Base-by-base conservation (phyloP, 2,797 vertebrate genomes). In the Gymnoscopelus microlampas region DNA sequence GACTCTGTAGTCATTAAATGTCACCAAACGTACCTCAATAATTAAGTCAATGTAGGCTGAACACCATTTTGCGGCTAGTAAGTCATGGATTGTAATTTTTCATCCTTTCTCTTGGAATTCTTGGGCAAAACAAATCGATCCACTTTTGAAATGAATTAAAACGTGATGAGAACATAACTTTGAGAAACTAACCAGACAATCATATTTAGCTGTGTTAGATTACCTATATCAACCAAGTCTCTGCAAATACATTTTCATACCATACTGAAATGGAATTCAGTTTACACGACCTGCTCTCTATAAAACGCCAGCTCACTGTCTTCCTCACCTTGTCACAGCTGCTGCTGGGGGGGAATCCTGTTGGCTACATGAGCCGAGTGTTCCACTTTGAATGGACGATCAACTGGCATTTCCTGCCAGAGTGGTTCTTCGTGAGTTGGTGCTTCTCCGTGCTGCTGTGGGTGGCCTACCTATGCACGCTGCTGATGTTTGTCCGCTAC, bases 311-410 rank as follows among this genome's bases (percentile, higher is more conserved):
- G 50, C 0, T 68, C 15, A 72, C 11, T 50, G 15, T 84, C 15
- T 68, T 32, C 2, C 23, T 72, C 29, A 24, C n/a, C 26, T 5
- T 12, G 51, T 60, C 49, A n/a, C 65, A 99, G 97, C 86, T 98
- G 70, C 4, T 93, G 39, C 89, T 99, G 76, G 98, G 95, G 81
- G 95, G 95, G 77, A 99, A 98, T 80, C 97, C 98, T 0, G 0
- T 90, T 0, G 97, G 96, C 58, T 99, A 99, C 72, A 0, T 98
- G 47, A 94, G 85, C 54, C 93, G 90, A 54, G 96, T 98, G 26
- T 99, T 99, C 47, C 97, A 99, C 89, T 99, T 98, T 89, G 93
- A 94, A 73, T 99, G 98, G 98, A 99, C 98, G 0, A 97, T 99
- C 48, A 99, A 99, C 88, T 99, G 98, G 98, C 96, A 97, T 65